Conservation (phyloP, 2,888 invertebrate species). For the Polyploca ridens region DNA sequence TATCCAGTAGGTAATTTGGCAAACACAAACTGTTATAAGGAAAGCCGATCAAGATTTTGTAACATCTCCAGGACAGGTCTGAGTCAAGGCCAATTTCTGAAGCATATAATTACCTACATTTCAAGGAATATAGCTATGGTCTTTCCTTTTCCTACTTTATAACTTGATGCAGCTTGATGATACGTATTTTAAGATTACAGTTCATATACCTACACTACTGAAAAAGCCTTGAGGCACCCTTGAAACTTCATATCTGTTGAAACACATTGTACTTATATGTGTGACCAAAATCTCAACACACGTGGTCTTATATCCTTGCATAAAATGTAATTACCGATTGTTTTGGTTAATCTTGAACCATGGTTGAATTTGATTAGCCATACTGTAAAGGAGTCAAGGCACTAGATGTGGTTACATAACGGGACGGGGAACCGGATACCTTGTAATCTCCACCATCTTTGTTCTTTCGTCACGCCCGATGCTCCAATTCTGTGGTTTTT, state of each 20-base stretch:
- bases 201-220: too few relatives aligned
- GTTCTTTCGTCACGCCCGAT: constrained; percentile 58
- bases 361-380: constrained; percentile 37
- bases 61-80: not conserved
- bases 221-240: too few relatives aligned
- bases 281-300: constrained; percentile 8
- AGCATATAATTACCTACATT: not conserved
- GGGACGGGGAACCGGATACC: constrained; percentile 48
- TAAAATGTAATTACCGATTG: constrained; percentile 44
- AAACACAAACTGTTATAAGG: not conserved
- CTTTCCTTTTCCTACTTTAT: too few relatives aligned
- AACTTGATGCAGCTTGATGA: too few relatives aligned
- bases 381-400: constrained; percentile 24
- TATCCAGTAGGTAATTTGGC: not conserved
- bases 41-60: not conserved
- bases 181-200: too few relatives aligned
- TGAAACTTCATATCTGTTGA: not conserved
- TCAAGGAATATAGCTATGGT: not conserved
- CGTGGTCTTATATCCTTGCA: constrained; percentile 37
- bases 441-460: constrained; percentile 54
- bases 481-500: constrained; percentile 58
- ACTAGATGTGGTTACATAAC: constrained; percentile 39
- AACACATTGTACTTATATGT: not conserved
- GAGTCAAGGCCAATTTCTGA: not conserved
- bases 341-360: constrained; percentile 45